Evolutionary conservation across 2,113 vertebrate genomes (phyloP).

Genomic region (Arothron firmamentum): DNA sequence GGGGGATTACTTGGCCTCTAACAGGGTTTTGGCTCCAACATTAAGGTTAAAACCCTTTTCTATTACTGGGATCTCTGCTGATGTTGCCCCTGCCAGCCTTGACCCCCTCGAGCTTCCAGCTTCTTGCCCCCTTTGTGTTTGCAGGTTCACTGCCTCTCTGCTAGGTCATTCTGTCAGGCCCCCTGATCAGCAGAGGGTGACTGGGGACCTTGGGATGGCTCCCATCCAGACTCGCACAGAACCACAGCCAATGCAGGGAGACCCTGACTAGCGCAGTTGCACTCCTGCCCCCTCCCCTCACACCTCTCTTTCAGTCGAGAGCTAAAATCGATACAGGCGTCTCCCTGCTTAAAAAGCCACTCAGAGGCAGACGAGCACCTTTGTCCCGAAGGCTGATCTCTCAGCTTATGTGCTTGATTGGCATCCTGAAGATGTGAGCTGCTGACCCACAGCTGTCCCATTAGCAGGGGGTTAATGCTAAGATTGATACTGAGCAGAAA

Average conservation of each 20-base stretch:
- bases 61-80: slow-evolving; percentile 75
- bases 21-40: slow-evolving; percentile 78
- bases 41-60: slow-evolving; percentile 83
- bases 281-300: background rate
- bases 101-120: slow-evolving; percentile 61
- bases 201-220: slow-evolving; percentile 62
- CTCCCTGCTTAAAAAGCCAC: slow-evolving; percentile 77
- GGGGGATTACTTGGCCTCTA: slow-evolving; percentile 77
- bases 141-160: slow-evolving; percentile 75
- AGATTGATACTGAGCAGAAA: slow-evolving; percentile 79
- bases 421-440: slow-evolving; percentile 64
- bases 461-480: slow-evolving; percentile 74
- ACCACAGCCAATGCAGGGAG: slow-evolving; percentile 32
- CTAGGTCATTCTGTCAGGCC: slow-evolving; percentile 73
- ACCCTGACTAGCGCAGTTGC: slow-evolving; percentile 16
- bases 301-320: slow-evolving; percentile 34
- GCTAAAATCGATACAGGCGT: slow-evolving; percentile 77
- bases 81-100: slow-evolving; percentile 62
- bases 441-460: slow-evolving; percentile 80
- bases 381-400: slow-evolving; percentile 75
- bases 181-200: slow-evolving; percentile 75
- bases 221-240: slow-evolving; percentile 57
- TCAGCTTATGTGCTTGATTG: slow-evolving; percentile 77
- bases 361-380: slow-evolving; percentile 72
- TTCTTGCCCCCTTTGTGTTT: slow-evolving; percentile 72